Base-by-base conservation (phyloP, 2,797 vertebrate genomes). In the Amniataba percoides region DNA sequence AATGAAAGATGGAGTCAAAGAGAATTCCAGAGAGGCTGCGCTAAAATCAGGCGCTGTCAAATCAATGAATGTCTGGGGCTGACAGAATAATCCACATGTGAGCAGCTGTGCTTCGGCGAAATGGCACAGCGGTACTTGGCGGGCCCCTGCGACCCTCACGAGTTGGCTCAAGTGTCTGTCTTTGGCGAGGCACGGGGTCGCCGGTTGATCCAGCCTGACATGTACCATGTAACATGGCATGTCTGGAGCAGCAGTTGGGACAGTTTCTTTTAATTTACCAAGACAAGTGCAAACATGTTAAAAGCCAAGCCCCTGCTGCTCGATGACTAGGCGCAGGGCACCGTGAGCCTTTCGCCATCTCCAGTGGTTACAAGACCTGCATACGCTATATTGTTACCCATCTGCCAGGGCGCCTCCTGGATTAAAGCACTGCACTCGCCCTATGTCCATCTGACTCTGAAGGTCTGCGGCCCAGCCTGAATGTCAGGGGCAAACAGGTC, bases 221-320 rank as follows among this genome's bases (percentile, higher is more conserved):
- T 78, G 72, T 52, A 74, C 81, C 83, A 77, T 85, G 92, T 91
- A 86, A 88, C 59, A 77, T 84, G 78, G 84, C 85, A 83, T 87
- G 88, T 90, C 90, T 77, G 25, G 42, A 76, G 85, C 81, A 72
- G 74, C 76, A 69, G 65, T 87, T 57, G 67, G 59, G 81, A 46
- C 81, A 79, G 87, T 87, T 90, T 90, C n/a, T 70, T 89, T 82
- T 93, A 89, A 93, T 92, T 89, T 76, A 79, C 76, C 46, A 57
- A 56, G 91, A 92, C 92, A 93, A 86, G 91, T 80, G 88, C 70
- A 89, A 92, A 93, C 87, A 89, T 61, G 77, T 87, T 90, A 92
- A 92, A 91, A 94, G 91, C 87, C 76, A 52, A 74, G 42, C 56
- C 74, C 59, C 7, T 0, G 5, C 64, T 62, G 36, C 57, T 49